phyloP scores from a whole-genome alignment of 2,113 vertebrate genomes.

The Halcyon malimbica region DNA sequence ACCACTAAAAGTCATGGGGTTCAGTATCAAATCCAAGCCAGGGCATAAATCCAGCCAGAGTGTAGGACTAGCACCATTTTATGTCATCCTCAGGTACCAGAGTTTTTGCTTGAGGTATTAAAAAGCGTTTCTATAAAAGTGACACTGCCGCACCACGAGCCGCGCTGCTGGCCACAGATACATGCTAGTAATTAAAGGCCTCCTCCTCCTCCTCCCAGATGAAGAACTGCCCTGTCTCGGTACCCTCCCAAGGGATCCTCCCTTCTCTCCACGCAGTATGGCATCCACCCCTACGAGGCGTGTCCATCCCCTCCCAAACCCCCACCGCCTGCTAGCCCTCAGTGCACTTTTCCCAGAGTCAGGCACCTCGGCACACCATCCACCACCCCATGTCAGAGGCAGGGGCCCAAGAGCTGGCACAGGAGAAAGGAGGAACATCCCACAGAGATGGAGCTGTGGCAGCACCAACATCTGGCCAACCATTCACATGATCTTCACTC shows the following conservation, averaged over 20 bases:
- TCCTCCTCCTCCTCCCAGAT: background rate
- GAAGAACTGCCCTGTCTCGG: background rate
- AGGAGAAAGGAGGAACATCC: background rate
- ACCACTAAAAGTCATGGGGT: background rate
- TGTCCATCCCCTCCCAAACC: background rate
- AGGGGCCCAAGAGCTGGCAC: background rate
- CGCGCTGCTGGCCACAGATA: background rate
- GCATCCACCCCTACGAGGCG: background rate
- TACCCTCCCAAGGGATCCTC: background rate
- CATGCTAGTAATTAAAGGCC: background rate
- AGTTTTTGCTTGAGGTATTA: background rate
- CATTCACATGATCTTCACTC: fast-evolving
- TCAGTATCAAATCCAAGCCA: background rate
- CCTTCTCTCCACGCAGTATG: background rate
- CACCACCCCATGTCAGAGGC: background rate
- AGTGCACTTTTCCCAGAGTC: background rate
- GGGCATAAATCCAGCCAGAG: background rate
- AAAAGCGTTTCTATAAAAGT: background rate
- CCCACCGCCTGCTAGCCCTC: background rate
- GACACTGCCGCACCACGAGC: background rate
- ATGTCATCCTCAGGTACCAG: background rate
- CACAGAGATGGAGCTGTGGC: background rate
- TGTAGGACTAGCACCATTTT: background rate
- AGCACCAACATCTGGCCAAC: background rate
- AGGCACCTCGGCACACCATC: fast-evolving